Evolutionary conservation across 2,113 vertebrate species (phyloP), one percentile per base, ranked within the genome.

Genomic region (Toxotes chatareus): DNA sequence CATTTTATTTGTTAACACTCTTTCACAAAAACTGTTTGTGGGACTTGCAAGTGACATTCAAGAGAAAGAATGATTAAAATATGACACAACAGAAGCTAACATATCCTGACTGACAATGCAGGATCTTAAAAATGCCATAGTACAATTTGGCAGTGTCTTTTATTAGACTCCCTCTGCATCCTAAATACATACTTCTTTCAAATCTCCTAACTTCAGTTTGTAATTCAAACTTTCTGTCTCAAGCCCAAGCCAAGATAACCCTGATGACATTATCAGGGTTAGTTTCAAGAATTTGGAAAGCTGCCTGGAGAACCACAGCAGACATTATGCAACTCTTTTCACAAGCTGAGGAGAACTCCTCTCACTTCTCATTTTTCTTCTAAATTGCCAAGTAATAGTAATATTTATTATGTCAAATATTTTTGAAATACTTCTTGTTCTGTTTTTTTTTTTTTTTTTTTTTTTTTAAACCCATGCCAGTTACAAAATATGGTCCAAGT

Each of bases 391-490:
- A 13, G n/a, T 27, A 34, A 38, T 38, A 55, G 10, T 23, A 31
- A 31, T 47, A 57, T 4, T 31, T 57, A 31, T 57, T 57, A 1
- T 14, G 55, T 60, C 3, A 21, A 51, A n/a, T n/a, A 53, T 59
- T 42, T 73, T 46, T 80, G 1, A 14, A 65, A n/a, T 44, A 36
- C 27, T 14, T 53, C 57, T 73, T 42, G 11, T 59, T 66, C 27
- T 23, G 16, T 44, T 57, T 70, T 68, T 44, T 73, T 59, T 68
- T 64, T 73, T 59, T 44, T 57, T 70, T 68, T 44, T 73, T 59
- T 68, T 64, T 73, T 59, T 31, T 56, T 55, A 32, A 73, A 66
- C 66, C 16, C 17, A 61, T 47, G 23, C 27, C 23, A 36, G 7
- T 53, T 32, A 21, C 49, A 36, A 72, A 75, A 63, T n/a, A 40